phyloP scores from a whole-genome alignment of 2,113 vertebrate species.

The Formicarius rufipectus region DNA sequence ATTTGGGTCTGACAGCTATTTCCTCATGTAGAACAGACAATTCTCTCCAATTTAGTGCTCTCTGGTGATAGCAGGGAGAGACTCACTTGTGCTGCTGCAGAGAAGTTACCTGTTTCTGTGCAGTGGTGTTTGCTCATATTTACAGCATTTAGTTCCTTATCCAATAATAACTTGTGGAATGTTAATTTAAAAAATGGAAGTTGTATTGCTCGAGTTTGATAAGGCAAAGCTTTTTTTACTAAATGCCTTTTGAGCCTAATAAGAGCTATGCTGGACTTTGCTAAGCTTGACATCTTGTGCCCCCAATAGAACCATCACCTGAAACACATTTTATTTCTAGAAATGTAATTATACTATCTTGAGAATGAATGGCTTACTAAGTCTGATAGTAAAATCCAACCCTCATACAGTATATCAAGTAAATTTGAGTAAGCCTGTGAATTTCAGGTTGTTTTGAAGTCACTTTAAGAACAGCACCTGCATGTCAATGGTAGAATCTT shows the following conservation, averaged over 20 bases:
- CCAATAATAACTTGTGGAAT: not conserved
- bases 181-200: not conserved
- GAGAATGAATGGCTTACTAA: not conserved
- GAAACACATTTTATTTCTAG: not conserved
- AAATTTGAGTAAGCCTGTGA: not conserved
- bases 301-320: not conserved
- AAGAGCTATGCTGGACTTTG: not conserved
- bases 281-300: not conserved
- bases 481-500: not conserved
- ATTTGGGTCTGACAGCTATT: not conserved
- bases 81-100: not conserved
- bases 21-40: not conserved
- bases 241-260: not conserved
- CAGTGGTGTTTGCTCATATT: not conserved
- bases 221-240: not conserved
- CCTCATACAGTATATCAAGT: not conserved
- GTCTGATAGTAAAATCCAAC: not conserved
- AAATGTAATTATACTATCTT: not conserved
- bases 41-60: not conserved
- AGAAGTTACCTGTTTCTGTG: not conserved
- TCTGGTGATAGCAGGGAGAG: not conserved
- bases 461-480: not conserved
- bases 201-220: not conserved
- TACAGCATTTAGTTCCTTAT: not conserved
- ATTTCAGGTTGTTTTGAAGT: not conserved